These are phyloP conservation scores for Drosophila phalerata DNA, from an alignment of 2,888 invertebrate genomes.

Conservation along the genomic window DNA sequence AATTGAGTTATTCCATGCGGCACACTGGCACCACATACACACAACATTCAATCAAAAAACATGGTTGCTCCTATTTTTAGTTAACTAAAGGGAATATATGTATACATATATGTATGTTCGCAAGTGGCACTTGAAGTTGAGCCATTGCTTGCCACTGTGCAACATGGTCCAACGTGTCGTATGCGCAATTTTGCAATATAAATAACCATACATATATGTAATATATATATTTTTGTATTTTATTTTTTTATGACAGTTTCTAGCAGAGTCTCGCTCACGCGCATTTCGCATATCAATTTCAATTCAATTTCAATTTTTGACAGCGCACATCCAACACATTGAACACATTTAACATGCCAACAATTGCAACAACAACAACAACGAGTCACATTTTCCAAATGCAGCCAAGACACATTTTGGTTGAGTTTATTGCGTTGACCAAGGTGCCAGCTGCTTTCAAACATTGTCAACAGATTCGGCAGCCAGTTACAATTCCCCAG, in stretches of 20 bases:
- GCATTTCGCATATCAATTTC: constrained; percentile 76
- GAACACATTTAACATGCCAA: constrained; percentile 44
- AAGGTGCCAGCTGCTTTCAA: constrained; percentile 67
- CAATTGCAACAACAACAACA: constrained; percentile 34
- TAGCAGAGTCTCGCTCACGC: constrained; percentile 46
- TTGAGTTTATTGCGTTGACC: constrained; percentile 66
- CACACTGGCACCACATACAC: constrained; percentile 22
- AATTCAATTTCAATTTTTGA: constrained; percentile 71
- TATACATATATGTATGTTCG: not conserved
- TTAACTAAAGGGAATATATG: constrained; percentile 5
- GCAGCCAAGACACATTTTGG: constrained; percentile 47
- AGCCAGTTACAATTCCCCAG: constrained; percentile 67
- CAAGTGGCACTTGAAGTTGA: constrained; percentile 9
- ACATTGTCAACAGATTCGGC: constrained; percentile 61
- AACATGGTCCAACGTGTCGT: constrained; percentile 62
- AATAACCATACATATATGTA: constrained; percentile 55
- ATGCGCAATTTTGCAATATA: constrained; percentile 75
- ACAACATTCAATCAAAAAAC: constrained; percentile 13
- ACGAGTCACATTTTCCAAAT: constrained; percentile 29
- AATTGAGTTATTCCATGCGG: constrained; percentile 72
- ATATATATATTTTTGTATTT: constrained; percentile 34
- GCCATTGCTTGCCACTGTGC: constrained; percentile 35
- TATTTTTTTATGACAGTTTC: constrained; percentile 68
- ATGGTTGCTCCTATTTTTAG: not conserved
- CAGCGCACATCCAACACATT: constrained; percentile 48